Conservation (phyloP, 2,797 vertebrate species). For the Heterohyrax brucei region DNA sequence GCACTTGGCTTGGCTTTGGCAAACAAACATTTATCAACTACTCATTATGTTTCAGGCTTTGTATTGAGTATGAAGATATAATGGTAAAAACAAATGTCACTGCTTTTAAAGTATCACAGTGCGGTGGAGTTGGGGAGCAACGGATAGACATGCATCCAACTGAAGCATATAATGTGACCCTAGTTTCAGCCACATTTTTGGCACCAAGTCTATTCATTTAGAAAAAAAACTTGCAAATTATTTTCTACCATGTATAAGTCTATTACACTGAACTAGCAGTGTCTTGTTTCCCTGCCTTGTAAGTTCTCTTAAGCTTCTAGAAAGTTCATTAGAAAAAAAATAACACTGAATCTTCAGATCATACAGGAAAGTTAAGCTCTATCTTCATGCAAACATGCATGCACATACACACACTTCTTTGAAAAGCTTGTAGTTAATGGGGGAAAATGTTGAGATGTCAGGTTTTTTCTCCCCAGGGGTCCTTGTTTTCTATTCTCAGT, state of each 20-base stretch:
- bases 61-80: constrained; percentile 18
- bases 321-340: constrained; percentile 52
- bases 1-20: too few relatives aligned
- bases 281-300: constrained; percentile 47
- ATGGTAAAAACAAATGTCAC: constrained; percentile 26
- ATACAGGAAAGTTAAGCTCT: not conserved
- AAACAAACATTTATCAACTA: constrained; percentile 33
- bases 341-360: constrained; percentile 1
- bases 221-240: constrained; percentile 57
- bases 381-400: not conserved
- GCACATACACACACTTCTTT: not conserved
- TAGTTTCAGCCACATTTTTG: constrained; percentile 45
- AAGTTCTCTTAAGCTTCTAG: constrained; percentile 53
- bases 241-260: constrained; percentile 15
- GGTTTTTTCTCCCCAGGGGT: not conserved
- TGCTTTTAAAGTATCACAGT: constrained; percentile 21
- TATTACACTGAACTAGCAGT: constrained; percentile 27
- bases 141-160: not conserved
- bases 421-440: constrained; percentile 9
- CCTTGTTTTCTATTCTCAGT: not conserved
- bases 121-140: not conserved
- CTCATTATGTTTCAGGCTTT: not conserved
- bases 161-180: not conserved
- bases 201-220: constrained; percentile 10
- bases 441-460: not conserved